Percentiles rank a stretch among this genome's conserved stretches.
Conservation (phyloP, 2,113 vertebrate species). For the Cepphus grylle region DNA sequence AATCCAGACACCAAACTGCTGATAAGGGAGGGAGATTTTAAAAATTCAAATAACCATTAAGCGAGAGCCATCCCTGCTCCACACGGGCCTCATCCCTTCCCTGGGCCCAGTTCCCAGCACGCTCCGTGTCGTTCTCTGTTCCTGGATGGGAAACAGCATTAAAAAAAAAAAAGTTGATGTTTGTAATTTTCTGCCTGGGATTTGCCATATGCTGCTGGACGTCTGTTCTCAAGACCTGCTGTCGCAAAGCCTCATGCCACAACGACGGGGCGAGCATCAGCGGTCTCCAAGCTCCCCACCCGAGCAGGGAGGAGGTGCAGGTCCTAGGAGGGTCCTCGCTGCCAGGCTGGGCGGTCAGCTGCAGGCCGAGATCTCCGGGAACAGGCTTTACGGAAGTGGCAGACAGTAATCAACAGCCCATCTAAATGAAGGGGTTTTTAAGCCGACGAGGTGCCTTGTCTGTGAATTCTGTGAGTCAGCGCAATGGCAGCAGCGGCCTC, state of each 20-base stretch:
- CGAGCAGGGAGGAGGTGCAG: neutral
- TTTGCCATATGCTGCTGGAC: neutral
- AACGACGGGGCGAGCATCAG: fast-evolving
- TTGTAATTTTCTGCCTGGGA: neutral
- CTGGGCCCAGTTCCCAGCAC: neutral
- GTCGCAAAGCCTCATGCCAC: neutral
- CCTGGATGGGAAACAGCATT: neutral
- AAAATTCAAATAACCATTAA: neutral
- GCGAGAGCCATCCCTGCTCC: neutral
- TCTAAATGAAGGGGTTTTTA: neutral
- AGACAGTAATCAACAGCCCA: neutral
- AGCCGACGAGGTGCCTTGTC: neutral
- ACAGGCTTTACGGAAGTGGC: neutral
- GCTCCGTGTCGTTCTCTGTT: neutral
- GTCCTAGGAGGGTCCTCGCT: neutral
- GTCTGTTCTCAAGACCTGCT: neutral
- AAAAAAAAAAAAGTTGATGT: neutral
- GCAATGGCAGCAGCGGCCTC: neutral
- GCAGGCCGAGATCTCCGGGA: neutral
- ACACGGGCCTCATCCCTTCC: neutral
- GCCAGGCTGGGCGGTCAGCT: neutral
- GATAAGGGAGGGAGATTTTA: neutral
- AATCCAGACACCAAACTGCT: neutral
- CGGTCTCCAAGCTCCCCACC: neutral
- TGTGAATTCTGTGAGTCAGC: neutral